Base-by-base conservation (phyloP, 2,113 vertebrate genomes). In the Zeus faber region DNA sequence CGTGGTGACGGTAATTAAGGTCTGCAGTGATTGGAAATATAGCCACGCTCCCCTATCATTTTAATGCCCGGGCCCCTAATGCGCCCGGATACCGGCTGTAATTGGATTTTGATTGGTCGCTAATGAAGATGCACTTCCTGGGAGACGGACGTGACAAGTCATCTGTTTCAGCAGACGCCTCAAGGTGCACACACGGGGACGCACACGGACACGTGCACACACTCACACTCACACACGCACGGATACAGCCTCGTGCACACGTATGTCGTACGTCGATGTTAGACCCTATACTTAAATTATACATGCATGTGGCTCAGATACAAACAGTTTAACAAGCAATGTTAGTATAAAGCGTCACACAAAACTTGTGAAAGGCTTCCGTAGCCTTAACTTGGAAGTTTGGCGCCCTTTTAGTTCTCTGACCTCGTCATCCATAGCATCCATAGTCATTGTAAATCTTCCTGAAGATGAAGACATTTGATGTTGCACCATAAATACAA, bases 81-180 rank as follows among this genome's bases (percentile, higher is more conserved):
- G 85, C 67, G 80, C 77, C 77, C 71, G 76, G 85, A 88, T 89
- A 85, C 83, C 54, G 61, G 63, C 80, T 70, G 80, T 87, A 88
- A 90, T 89, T 87, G 86, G 87, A 89, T 89, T 89, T 84, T 87
- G 86, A 89, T 89, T 89, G 82, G 87, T 84, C 72, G 67, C 82
- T 89, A 90, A 89, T 88, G 86, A 87, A 87, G 84, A 87, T 87
- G 81, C 83, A 85, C 85, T 77, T 82, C 74, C 85, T 79, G 70
- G 55, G 79, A 81, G 77, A 85, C 63, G 70, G 80, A 83, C 67
- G 65, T 74, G 78, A 83, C 76, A 78, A 86, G 81, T 83, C 85
- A 83, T 88, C 77, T 75, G 71, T 83, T 85, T 77, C 71, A 73
- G 37, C 57, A 53, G 22, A 52, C 70, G 49, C 56, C 52, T 49